phyloP scores from a whole-genome alignment of 2,797 vertebrate genomes.

The Gambusia yucatana region DNA sequence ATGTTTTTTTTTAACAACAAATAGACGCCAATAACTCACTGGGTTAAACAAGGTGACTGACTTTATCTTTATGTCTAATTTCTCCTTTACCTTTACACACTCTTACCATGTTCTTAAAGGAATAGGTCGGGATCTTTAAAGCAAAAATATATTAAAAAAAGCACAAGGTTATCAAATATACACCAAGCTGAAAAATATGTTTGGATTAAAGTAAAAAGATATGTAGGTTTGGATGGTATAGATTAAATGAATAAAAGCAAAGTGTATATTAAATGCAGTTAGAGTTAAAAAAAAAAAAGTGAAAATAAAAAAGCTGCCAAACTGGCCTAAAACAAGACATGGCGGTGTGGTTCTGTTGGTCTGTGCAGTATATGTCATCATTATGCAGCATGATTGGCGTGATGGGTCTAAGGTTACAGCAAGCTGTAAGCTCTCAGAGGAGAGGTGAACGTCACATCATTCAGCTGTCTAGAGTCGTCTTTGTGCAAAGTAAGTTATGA shows the following conservation, averaged over 20 bases:
- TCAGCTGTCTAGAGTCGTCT: slow-evolving; percentile 51
- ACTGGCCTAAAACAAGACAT: slow-evolving; percentile 28
- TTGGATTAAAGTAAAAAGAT: slow-evolving; percentile 4
- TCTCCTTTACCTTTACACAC: neutral
- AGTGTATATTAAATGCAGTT: slow-evolving; percentile 5
- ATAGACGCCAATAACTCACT: slow-evolving; percentile 32
- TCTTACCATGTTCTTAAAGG: neutral
- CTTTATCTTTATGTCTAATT: slow-evolving; percentile 21
- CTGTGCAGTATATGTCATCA: slow-evolving; percentile 32
- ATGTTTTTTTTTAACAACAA: slow-evolving; percentile 21
- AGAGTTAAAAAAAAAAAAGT: slow-evolving; percentile 15
- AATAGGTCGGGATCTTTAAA: neutral
- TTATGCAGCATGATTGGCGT: slow-evolving; percentile 53
- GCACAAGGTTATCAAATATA: neutral
- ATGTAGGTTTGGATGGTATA: neutral
- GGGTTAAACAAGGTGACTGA: neutral
- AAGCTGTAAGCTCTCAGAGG: slow-evolving; percentile 46
- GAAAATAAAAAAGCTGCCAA: slow-evolving; percentile 18
- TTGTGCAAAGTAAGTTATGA: slow-evolving; percentile 22
- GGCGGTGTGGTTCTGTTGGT: slow-evolving; percentile 10
- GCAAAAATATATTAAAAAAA: neutral
- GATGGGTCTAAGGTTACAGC: slow-evolving; percentile 31
- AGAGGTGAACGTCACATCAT: slow-evolving; percentile 46
- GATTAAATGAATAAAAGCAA: neutral
- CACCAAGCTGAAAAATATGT: slow-evolving; percentile 4